phyloP scores from a whole-genome alignment of 2,113 vertebrate genomes.

The Pelecanoides urinatrix region DNA sequence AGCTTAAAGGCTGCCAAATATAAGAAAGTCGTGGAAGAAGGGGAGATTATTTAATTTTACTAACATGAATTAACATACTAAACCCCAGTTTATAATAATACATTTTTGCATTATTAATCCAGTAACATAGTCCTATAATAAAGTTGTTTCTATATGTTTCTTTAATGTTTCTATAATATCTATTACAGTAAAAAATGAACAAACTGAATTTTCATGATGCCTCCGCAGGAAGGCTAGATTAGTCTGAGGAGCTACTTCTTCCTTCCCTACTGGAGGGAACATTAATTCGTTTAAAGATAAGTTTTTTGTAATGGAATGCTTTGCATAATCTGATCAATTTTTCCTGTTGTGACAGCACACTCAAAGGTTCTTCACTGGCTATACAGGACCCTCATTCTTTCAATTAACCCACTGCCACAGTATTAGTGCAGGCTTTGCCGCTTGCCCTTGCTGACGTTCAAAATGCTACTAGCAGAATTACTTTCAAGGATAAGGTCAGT shows the following conservation, averaged over 20 bases:
- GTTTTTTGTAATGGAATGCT: neutral
- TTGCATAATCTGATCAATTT: neutral
- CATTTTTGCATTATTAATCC: neutral
- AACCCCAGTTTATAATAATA: neutral
- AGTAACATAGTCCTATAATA: neutral
- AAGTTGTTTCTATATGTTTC: neutral
- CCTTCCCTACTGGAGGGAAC: neutral
- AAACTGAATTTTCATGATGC: neutral
- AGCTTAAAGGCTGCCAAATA: neutral
- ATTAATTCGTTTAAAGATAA: neutral
- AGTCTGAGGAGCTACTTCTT: neutral
- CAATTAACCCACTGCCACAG: neutral
- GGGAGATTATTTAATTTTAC: neutral
- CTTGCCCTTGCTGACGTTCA: neutral
- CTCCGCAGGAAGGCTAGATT: neutral
- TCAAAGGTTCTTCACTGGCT: neutral
- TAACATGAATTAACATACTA: neutral
- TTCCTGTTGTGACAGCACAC: neutral
- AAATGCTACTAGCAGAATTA: neutral
- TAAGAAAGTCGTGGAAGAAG: neutral
- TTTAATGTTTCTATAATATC: neutral
- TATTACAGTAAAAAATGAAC: neutral
- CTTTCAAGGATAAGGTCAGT: neutral
- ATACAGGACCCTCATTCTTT: neutral
- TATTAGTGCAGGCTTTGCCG: neutral